Evolutionary conservation across 2,113 vertebrate species (phyloP).

Genomic region (Myotis davidii): DNA sequence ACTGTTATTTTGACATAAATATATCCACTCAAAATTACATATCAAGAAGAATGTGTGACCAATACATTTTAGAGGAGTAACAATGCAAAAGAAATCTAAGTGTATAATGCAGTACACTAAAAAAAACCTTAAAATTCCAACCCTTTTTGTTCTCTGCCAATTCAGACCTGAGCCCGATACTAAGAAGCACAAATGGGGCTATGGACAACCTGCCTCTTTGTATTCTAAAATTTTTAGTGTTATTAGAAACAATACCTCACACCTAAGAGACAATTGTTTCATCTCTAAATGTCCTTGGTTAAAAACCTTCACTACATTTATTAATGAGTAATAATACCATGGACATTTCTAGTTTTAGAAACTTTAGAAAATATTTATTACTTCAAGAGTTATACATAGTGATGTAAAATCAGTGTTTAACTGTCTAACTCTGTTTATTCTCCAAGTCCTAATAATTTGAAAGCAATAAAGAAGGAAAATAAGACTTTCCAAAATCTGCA

Average conservation of each 20-base stretch:
- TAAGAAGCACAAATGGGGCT: neutral
- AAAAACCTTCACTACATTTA: neutral
- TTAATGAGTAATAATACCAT: neutral
- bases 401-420: neutral
- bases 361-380: neutral
- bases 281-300: neutral
- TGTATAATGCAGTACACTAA: neutral
- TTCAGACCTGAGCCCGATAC: neutral
- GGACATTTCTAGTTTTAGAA: neutral
- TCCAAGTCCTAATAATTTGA: neutral
- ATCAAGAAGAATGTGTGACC: neutral
- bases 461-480: neutral
- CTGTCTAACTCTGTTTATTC: neutral
- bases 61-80: neutral
- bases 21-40: neutral
- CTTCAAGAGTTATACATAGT: neutral
- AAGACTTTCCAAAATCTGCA: constrained; percentile 11
- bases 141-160: neutral
- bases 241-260: neutral
- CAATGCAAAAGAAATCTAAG: neutral
- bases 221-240: neutral
- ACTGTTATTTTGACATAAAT: constrained; percentile 3
- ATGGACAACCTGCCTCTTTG: neutral
- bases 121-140: neutral
- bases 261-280: neutral